phyloP scores from a whole-genome alignment of 2,888 invertebrate genomes.

The Cosmia trapezina region DNA sequence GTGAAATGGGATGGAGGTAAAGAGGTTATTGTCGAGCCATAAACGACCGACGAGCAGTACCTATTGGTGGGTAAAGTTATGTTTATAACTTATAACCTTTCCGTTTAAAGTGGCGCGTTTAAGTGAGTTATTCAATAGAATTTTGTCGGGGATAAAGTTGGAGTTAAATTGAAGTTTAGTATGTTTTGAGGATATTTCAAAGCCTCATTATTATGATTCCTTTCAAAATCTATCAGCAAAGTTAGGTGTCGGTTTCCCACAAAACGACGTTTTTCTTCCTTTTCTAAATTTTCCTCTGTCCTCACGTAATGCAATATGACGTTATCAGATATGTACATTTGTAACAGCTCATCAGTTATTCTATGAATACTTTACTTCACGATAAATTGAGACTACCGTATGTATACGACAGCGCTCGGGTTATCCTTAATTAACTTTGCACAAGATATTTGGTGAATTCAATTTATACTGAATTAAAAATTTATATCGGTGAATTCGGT shows the following conservation, averaged over 20 bases:
- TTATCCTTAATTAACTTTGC: constrained; percentile 49
- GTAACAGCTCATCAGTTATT: constrained; percentile 61
- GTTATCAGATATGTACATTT: constrained; percentile 43
- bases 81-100: constrained; percentile 20
- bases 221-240: too few relatives aligned
- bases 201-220: not conserved
- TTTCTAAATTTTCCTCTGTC: not conserved
- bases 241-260: not conserved
- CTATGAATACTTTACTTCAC: constrained; percentile 65
- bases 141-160: not conserved
- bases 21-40: constrained; percentile 36
- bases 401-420: not conserved
- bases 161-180: not conserved
- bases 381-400: constrained; percentile 31
- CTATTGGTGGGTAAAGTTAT: constrained; percentile 22
- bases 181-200: not conserved
- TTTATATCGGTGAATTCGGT: not conserved
- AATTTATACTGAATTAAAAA: constrained; percentile 19
- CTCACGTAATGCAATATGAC: constrained; percentile 35
- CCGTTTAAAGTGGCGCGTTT: not conserved
- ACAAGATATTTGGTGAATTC: constrained; percentile 25
- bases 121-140: not conserved
- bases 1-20: constrained; percentile 15
- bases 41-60: constrained; percentile 24
- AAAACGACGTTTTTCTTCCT: not conserved